A percentile compares a stretch with the other conserved stretches of the same genome.
Conservation (phyloP, 2,797 vertebrate genomes). For the Phoxinus dragarum region DNA sequence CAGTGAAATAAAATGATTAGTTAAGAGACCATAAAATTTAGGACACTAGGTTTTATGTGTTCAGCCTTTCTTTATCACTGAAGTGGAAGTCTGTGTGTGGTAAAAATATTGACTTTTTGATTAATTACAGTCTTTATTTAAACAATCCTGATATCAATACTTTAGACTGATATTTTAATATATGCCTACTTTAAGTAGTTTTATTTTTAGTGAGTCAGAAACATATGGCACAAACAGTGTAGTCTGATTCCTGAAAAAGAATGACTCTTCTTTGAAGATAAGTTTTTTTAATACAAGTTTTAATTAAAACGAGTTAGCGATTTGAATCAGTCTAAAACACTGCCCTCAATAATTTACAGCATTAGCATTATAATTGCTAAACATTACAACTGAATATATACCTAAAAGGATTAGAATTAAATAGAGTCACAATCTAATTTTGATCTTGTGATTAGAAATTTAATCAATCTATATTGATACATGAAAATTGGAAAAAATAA, state of each 20-base stretch:
- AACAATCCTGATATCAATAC: background rate
- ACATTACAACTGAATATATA: background rate
- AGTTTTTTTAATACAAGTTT: too few relatives aligned
- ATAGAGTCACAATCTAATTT: background rate
- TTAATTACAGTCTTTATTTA: background rate
- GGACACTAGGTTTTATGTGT: constrained; percentile 8
- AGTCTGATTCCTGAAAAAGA: background rate
- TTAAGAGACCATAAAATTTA: background rate
- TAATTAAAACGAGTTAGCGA: background rate
- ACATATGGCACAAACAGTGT: background rate
- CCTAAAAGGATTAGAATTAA: background rate
- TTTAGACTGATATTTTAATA: background rate
- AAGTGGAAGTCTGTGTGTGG: background rate
- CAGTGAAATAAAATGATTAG: constrained; percentile 13
- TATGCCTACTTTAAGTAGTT: background rate
- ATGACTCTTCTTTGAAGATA: background rate
- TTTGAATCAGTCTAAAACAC: background rate
- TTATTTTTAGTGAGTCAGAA: background rate
- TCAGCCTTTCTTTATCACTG: background rate
- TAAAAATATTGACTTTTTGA: background rate
- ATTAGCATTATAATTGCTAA: background rate
- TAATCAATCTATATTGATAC: background rate
- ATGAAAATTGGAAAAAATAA: background rate
- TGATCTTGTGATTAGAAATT: background rate
- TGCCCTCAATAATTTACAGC: background rate